Evolutionary conservation across 1,140 invertebrate genomes (phyloP).

Genomic region (Drosophila lini): DNA sequence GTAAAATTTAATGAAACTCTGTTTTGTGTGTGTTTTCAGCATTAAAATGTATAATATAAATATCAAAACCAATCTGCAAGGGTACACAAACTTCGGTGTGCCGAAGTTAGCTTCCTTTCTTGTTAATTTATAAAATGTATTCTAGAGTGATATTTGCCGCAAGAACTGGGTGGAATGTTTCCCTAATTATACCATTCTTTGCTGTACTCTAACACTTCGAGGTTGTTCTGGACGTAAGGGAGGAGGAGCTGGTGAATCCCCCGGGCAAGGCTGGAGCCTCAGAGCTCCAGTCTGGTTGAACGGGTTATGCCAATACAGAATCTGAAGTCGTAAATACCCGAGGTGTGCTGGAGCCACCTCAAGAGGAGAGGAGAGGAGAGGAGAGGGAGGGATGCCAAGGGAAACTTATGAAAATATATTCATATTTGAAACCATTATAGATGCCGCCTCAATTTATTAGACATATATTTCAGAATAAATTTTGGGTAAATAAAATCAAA

Average conservation of each 20-base stretch:
- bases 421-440: background rate
- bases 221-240: background rate
- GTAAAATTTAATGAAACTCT: too few species aligned
- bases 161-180: too few species aligned
- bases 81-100: too few species aligned
- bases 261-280: conserved; percentile 13
- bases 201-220: too few species aligned
- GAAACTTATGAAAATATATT: conserved; percentile 1
- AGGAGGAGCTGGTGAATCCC: conserved; percentile 11
- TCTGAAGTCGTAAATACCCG: conserved; percentile 60
- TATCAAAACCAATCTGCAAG: too few species aligned
- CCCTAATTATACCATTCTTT: too few species aligned
- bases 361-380: background rate
- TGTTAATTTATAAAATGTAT: too few species aligned
- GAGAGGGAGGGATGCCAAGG: background rate
- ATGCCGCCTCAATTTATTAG: conserved; percentile 4
- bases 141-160: too few species aligned
- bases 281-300: conserved; percentile 39
- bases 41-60: too few species aligned
- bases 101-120: too few species aligned
- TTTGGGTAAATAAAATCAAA: background rate
- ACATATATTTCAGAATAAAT: conserved; percentile 1
- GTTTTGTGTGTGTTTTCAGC: too few species aligned
- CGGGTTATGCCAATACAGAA: conserved; percentile 65
- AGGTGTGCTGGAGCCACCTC: background rate